Evolutionary conservation across 2,797 vertebrate species (phyloP), one percentile per base, ranked within the genome.

Genomic region (Arremon aurantiirostris): DNA sequence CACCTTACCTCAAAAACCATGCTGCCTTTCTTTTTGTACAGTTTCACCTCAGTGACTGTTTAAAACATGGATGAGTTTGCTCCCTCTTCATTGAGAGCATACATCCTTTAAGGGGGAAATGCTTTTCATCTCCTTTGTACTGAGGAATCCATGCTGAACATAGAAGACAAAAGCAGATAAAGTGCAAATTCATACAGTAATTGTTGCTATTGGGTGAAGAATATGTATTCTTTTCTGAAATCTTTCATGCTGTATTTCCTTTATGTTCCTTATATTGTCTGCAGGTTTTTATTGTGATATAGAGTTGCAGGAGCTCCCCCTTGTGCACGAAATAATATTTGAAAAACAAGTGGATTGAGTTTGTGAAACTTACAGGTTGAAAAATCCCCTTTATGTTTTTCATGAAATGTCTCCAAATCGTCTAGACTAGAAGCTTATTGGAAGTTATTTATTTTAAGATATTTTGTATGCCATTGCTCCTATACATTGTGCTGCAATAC

Each of bases 231-330:
- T 71, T 80, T 82, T 39, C 23, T 8, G 11, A 82, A 82, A 56
- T 87, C 17, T 68, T 24, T 85, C 23, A 10, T 50, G 28, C 55
- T 69, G 20, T 88, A 44, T 91, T 81, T 94, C 63, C 26, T 3
- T 81, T 73, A 65, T 41, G 28, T 73, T 91, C 76, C 49, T 30
- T 83, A 2, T 39, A 44, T 75, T 86, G 56, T 65, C 70, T 79
- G 61, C 35, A 18, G 24, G 21, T 24, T 39, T 93, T 65, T 93
- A 6, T 26, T 89, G 55, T 71, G 60, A 5, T 89, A 57, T 7
- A 75, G 90, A 97, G 95, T 94, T 95, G 84, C 96, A 47, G 90
- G 91, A 92, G 96, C 97, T 95, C 97, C 97, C 96, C 92, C 97
- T 98, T 69, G 96, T 97, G 98, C 82, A 71, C 1, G 5, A 86